Conservation (phyloP, 1,140 invertebrate genomes). For the Euwallacea similis region DNA sequence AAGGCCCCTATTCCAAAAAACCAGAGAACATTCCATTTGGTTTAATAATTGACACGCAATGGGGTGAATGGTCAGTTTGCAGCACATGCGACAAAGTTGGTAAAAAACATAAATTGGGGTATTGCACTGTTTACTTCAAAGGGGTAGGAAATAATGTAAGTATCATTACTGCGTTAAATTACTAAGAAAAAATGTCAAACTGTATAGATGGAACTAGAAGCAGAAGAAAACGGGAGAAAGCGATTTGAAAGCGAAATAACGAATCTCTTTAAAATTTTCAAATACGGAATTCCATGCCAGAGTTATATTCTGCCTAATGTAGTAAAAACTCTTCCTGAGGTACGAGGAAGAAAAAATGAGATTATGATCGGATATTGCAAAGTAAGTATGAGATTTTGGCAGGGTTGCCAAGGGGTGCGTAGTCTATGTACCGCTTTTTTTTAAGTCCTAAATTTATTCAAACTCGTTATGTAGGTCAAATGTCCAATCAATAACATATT, state of each 20-base stretch:
- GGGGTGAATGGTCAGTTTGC: constrained; percentile 65
- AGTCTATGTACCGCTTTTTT: too few species aligned
- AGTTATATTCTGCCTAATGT: constrained; percentile 58
- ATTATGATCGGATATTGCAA: constrained; percentile 63
- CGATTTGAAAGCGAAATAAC: constrained; percentile 2
- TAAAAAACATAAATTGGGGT: constrained; percentile 58
- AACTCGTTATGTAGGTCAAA: constrained; percentile 50
- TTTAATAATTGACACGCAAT: constrained; percentile 56
- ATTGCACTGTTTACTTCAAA: constrained; percentile 57
- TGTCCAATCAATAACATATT: constrained; percentile 58
- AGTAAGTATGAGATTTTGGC: too few species aligned
- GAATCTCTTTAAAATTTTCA: constrained; percentile 54
- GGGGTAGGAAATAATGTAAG: constrained; percentile 6
- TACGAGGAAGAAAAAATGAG: constrained; percentile 59
- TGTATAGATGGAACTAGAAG: too few species aligned
- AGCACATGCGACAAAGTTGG: constrained; percentile 62
- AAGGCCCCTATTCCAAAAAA: constrained; percentile 44
- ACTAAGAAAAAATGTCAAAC: too few species aligned
- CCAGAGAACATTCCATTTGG: constrained; percentile 49
- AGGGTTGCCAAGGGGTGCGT: too few species aligned
- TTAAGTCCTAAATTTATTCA: constrained; percentile 7
- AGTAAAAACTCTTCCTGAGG: constrained; percentile 51
- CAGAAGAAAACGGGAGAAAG: neutral
- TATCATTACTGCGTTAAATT: neutral
- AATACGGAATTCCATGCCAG: constrained; percentile 63